These are phyloP conservation scores for Lissocephala sabroskyi DNA, from an alignment of 2,888 invertebrate species.

Conservation along the genomic window DNA sequence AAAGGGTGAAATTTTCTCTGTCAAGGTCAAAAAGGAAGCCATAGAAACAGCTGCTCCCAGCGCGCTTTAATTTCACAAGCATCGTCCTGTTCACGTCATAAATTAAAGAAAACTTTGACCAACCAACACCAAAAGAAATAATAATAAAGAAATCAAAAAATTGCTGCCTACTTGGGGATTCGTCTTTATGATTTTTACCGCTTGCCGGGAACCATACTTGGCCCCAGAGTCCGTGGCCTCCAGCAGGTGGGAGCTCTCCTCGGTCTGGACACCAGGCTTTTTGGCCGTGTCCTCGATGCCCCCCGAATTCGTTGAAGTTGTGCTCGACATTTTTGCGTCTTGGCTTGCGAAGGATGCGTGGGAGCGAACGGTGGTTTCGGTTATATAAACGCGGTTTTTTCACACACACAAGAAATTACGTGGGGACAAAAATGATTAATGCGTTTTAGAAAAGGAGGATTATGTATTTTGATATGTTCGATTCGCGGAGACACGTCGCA, in stretches of 20 bases:
- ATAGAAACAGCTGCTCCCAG: background rate
- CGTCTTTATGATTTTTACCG: slow-evolving; percentile 64
- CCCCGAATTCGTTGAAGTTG: slow-evolving; percentile 42
- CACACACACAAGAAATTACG: no score
- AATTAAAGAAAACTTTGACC: slow-evolving; percentile 16
- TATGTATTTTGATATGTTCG: slow-evolving; percentile 5
- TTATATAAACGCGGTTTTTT: slow-evolving; percentile 29
- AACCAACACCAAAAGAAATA: background rate
- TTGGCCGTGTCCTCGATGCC: slow-evolving; percentile 42
- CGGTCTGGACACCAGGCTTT: slow-evolving; percentile 44
- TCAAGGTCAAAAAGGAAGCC: slow-evolving; percentile 27
- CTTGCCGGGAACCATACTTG: slow-evolving; percentile 68
- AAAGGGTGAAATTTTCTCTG: no score
- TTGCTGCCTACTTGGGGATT: slow-evolving; percentile 18
- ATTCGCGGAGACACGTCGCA: slow-evolving; percentile 15
- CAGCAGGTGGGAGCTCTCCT: slow-evolving; percentile 69
- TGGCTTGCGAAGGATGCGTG: no score
- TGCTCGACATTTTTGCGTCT: slow-evolving; percentile 38
- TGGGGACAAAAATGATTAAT: no score
- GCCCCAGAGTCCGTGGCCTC: slow-evolving; percentile 64
- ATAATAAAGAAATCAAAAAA: no score
- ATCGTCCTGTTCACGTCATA: no score
- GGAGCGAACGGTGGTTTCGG: background rate
- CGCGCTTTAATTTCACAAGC: slow-evolving; percentile 2
- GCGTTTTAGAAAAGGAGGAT: no score